Evolutionary conservation across 2,888 invertebrate species (phyloP).

Genomic region (Bhutanitis thaidina): DNA sequence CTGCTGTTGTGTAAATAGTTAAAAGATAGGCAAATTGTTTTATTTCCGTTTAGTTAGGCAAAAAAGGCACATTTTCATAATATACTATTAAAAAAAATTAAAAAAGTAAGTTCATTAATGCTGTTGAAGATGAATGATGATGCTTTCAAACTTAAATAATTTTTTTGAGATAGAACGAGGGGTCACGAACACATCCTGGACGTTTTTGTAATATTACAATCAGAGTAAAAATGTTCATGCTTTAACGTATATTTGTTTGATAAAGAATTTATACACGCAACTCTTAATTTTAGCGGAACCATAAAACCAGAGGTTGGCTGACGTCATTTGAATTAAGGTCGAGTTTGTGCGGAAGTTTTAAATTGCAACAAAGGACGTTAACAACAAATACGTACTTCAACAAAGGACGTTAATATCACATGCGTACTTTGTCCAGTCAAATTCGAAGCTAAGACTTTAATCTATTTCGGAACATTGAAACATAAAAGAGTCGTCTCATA

Average conservation of each 20-base stretch:
- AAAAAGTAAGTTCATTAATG: too few relatives aligned
- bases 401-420: slow-evolving; percentile 30
- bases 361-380: slow-evolving; percentile 36
- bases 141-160: background rate
- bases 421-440: background rate
- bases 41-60: too few relatives aligned
- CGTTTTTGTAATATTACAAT: background rate
- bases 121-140: background rate
- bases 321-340: slow-evolving; percentile 35
- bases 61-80: too few relatives aligned
- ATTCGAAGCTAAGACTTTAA: slow-evolving; percentile 1
- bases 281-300: slow-evolving; percentile 29
- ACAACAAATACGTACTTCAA: too few relatives aligned
- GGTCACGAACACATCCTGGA: background rate
- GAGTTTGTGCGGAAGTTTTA: slow-evolving; percentile 39
- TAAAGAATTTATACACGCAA: slow-evolving; percentile 33
- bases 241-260: slow-evolving; percentile 25
- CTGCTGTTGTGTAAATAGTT: too few relatives aligned
- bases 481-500: too few relatives aligned
- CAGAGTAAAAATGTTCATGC: background rate
- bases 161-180: slow-evolving; percentile 1
- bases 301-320: slow-evolving; percentile 29
- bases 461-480: slow-evolving; percentile 8
- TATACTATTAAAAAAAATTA: too few relatives aligned
- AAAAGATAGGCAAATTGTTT: too few relatives aligned